phyloP scores from a whole-genome alignment of 2,888 invertebrate species.

The Drosophila anomalipes region DNA sequence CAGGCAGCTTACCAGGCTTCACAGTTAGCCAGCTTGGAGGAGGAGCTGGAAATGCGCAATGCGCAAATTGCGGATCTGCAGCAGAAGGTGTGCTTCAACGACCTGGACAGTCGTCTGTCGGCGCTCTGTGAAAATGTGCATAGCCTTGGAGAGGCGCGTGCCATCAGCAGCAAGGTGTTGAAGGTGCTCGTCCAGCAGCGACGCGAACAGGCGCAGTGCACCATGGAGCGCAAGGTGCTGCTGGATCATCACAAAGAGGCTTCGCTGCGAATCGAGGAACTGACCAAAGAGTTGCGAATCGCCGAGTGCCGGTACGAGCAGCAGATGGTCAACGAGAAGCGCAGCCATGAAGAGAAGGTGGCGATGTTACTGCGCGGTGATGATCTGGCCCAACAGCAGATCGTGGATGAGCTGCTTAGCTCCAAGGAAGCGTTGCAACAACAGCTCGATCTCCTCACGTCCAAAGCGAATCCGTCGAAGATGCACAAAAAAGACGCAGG shows the following conservation, averaged over 20 bases:
- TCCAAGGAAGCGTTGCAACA: not conserved
- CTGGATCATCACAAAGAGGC: constrained; percentile 85
- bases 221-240: constrained; percentile 86
- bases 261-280: constrained; percentile 82
- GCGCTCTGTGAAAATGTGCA: constrained; percentile 90
- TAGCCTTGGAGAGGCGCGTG: constrained; percentile 92
- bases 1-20: constrained; percentile 38
- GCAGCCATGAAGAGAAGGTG: constrained; percentile 87
- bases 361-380: not conserved
- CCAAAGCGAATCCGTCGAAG: not conserved
- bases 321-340: constrained; percentile 86
- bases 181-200: constrained; percentile 80
- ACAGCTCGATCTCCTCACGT: not conserved
- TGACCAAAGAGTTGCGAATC: constrained; percentile 86
- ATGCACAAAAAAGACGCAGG: not conserved
- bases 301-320: constrained; percentile 86
- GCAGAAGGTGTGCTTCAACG: constrained; percentile 88
- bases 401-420: constrained; percentile 2
- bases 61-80: constrained; percentile 83
- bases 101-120: constrained; percentile 89
- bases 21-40: constrained; percentile 72
- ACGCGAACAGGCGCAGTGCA: constrained; percentile 83
- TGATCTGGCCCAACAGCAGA: constrained; percentile 1
- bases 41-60: constrained; percentile 84
- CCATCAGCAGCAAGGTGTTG: constrained; percentile 87